These are phyloP conservation scores for Condylura cristata DNA, from an alignment of 2,113 vertebrate species.

Conservation along the genomic window DNA sequence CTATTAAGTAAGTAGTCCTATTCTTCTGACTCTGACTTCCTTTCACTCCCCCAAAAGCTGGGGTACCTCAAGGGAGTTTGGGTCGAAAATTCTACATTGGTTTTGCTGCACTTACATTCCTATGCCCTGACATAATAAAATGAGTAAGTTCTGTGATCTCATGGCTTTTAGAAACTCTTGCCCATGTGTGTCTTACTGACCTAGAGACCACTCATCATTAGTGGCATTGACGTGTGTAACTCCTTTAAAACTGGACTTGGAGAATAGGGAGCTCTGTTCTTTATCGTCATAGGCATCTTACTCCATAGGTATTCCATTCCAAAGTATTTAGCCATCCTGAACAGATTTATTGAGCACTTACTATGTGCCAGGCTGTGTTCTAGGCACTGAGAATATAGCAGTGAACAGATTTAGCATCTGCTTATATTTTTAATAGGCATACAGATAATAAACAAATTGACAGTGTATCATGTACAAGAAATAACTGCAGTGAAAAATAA, in stretches of 20 bases:
- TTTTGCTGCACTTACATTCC: conserved; percentile 10
- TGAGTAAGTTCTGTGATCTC: neutral
- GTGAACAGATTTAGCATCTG: neutral
- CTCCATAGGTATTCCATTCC: neutral
- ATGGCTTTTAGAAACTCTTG: neutral
- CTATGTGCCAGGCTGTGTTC: neutral
- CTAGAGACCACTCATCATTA: neutral
- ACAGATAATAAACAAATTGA: neutral
- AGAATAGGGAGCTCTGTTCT: neutral
- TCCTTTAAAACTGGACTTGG: conserved; percentile 9
- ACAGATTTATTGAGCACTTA: conserved; percentile 24
- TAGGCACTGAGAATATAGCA: neutral
- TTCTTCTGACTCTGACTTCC: neutral
- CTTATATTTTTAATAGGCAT: neutral
- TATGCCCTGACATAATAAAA: neutral
- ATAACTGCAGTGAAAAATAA: neutral
- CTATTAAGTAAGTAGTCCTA: conserved; percentile 90
- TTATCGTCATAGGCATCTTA: neutral
- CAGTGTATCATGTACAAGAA: neutral
- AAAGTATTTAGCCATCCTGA: neutral
- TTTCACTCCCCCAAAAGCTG: neutral
- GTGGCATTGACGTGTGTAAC: neutral
- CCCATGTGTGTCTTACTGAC: neutral
- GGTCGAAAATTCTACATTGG: neutral
- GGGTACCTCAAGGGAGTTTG: neutral